Percentiles rank a stretch among this genome's conserved stretches.
These are phyloP conservation scores for Gyrodactylus bullatarudis DNA, from an alignment of 1,140 invertebrate species.

Conservation along the genomic window DNA sequence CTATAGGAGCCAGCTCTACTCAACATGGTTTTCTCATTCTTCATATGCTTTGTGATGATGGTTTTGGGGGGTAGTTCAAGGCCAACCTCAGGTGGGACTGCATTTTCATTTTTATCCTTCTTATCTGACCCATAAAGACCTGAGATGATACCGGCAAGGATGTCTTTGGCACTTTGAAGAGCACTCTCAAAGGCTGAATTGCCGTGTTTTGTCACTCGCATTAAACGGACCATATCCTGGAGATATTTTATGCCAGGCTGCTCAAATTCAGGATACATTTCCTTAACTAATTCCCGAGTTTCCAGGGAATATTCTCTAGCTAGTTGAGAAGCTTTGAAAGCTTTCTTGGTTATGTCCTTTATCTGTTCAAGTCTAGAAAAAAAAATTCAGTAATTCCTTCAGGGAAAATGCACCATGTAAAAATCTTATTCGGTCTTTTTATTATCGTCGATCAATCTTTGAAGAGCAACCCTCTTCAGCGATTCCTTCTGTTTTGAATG, in stretches of 20 bases:
- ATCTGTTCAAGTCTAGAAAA: neutral
- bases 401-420: neutral
- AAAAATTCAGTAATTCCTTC: neutral
- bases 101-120: neutral
- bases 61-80: neutral
- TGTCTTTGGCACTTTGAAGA: neutral
- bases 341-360: neutral
- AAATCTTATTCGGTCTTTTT: no score
- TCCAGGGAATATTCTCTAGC: neutral
- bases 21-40: neutral
- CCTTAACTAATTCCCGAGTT: neutral
- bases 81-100: neutral
- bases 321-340: neutral
- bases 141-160: neutral
- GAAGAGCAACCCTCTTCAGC: no score
- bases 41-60: neutral
- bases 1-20: neutral
- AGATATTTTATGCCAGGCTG: neutral
- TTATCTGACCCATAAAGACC: neutral
- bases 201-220: neutral
- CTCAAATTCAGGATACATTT: slow-evolving; percentile 1
- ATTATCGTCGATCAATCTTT: no score
- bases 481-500: no score
- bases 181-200: neutral
- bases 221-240: neutral